Conservation (phyloP, 2,113 vertebrate species). For the Promerops cafer region DNA sequence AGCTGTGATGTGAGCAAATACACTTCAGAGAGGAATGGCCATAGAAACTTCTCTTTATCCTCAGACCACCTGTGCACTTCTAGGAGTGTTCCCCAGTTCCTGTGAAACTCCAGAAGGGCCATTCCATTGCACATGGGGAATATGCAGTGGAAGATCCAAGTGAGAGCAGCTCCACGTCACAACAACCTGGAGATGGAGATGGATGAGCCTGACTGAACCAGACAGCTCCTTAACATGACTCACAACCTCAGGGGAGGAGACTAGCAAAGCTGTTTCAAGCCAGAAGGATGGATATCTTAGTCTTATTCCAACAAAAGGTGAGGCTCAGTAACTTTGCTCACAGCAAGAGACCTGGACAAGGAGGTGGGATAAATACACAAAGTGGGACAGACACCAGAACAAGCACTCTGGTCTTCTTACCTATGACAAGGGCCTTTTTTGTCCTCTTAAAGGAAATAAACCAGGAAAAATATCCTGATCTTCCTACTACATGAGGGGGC, state of each 20-base stretch:
- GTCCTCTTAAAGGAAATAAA: not conserved
- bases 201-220: not conserved
- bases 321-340: not conserved
- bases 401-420: not conserved
- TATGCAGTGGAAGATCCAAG: not conserved
- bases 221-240: not conserved
- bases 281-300: not conserved
- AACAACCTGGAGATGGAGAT: not conserved
- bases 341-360: not conserved
- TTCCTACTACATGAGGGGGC: fast-evolving
- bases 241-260: not conserved
- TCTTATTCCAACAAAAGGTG: not conserved
- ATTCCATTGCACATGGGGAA: not conserved
- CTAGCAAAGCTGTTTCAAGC: not conserved
- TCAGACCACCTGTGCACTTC: not conserved
- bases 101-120: not conserved
- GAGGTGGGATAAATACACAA: not conserved
- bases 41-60: not conserved
- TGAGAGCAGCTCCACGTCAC: fast-evolving
- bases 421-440: not conserved
- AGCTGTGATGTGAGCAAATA: not conserved
- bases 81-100: not conserved
- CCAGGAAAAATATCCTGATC: not conserved
- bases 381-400: not conserved
- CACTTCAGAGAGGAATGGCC: not conserved